phyloP scores from a whole-genome alignment of 2,113 vertebrate species.

The Limanda limanda region DNA sequence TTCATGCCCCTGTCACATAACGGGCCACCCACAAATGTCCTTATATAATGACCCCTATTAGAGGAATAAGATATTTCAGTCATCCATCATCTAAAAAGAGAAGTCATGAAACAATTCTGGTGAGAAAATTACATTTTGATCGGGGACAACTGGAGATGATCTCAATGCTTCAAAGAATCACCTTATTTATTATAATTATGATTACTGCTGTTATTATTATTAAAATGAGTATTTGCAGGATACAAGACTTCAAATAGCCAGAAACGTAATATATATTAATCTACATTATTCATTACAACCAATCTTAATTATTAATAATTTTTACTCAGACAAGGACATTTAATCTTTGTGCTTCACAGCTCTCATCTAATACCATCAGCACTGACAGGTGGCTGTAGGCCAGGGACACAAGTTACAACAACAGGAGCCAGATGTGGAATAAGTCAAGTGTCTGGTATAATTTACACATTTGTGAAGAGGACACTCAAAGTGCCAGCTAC shows the following conservation, averaged over 20 bases:
- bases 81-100: background rate
- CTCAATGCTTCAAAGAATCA: background rate
- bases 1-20: conserved; percentile 17
- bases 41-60: conserved; percentile 15
- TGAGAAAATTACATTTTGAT: background rate
- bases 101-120: background rate
- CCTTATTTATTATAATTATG: no score
- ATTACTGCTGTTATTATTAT: no score
- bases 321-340: background rate
- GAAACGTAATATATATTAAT: background rate
- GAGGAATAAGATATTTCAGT: conserved; percentile 10
- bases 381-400: background rate
- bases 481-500: no score
- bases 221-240: background rate
- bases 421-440: background rate
- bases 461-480: background rate
- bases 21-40: background rate
- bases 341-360: background rate
- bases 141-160: background rate
- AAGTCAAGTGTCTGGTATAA: background rate
- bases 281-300: background rate
- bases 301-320: background rate
- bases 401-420: background rate
- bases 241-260: background rate
- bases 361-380: background rate